phyloP scores from a whole-genome alignment of 2,113 vertebrate species.

The Nothocercus julius region DNA sequence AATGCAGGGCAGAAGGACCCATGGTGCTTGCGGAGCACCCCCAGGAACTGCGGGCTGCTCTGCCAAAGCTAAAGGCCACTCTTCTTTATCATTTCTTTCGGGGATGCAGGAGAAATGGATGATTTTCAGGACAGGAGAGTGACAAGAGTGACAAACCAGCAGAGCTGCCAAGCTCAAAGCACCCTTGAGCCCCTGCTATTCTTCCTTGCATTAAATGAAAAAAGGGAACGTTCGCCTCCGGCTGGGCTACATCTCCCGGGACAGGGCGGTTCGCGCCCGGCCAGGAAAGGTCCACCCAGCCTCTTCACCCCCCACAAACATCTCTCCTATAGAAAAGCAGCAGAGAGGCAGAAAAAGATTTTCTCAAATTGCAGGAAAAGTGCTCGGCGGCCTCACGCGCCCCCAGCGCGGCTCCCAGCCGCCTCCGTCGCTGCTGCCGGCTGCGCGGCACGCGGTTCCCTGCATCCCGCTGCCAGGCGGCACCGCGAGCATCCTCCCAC shows the following conservation, averaged over 20 bases:
- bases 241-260: no score
- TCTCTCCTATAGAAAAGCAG: neutral
- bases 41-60: neutral
- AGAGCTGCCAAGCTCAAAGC: neutral
- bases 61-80: slow-evolving; percentile 18
- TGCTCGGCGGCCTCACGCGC: no score
- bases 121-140: neutral
- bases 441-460: slow-evolving; percentile 28
- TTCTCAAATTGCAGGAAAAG: neutral
- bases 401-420: neutral
- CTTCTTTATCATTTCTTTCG: neutral
- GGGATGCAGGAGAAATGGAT: neutral
- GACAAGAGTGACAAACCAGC: neutral
- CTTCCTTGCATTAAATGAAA: neutral
- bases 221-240: no score
- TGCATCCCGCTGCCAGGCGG: slow-evolving; percentile 42
- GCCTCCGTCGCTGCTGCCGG: neutral
- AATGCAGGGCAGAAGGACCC: neutral
- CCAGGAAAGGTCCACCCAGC: neutral
- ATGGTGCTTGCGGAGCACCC: neutral
- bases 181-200: neutral
- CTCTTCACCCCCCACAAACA: neutral
- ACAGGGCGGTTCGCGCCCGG: neutral
- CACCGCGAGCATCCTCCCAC: slow-evolving; percentile 57
- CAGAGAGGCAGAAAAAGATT: neutral